phyloP scores from a whole-genome alignment of 2,113 vertebrate genomes.

The Semicossyphus pulcher region DNA sequence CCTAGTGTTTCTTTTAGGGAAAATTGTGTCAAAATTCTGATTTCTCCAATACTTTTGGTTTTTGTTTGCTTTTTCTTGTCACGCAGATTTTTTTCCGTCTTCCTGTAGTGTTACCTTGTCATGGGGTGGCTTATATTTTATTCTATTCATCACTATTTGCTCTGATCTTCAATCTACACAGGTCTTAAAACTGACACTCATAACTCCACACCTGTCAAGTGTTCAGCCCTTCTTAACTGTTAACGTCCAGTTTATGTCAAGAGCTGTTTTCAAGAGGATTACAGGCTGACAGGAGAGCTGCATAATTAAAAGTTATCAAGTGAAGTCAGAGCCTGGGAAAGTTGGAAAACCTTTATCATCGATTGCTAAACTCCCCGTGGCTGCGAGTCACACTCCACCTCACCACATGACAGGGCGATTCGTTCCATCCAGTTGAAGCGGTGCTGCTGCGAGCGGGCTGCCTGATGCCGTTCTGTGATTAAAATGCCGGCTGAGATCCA shows the following conservation, averaged over 20 bases:
- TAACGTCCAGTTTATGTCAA: neutral
- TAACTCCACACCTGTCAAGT: neutral
- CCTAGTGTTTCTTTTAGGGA: too few species aligned
- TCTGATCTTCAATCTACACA: neutral
- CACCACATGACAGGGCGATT: slow-evolving; percentile 8
- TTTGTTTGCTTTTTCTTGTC: too few species aligned
- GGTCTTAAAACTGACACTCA: neutral
- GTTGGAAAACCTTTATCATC: slow-evolving; percentile 13
- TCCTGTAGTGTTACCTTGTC: too few species aligned
- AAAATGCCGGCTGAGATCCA: slow-evolving; percentile 36
- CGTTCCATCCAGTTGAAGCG: slow-evolving; percentile 24
- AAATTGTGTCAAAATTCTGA: too few species aligned
- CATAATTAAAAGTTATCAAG: slow-evolving; percentile 40
- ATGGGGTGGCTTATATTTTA: neutral
- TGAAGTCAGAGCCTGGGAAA: slow-evolving; percentile 10
- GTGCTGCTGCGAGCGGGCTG: neutral
- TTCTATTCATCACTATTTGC: neutral
- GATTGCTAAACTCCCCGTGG: slow-evolving; percentile 17
- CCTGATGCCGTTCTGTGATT: slow-evolving; percentile 31
- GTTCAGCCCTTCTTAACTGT: neutral
- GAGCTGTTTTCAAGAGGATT: neutral
- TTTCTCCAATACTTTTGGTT: too few species aligned
- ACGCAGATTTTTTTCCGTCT: too few species aligned
- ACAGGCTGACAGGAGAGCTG: neutral
- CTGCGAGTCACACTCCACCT: slow-evolving; percentile 32